Evolutionary conservation across 2,797 vertebrate species (phyloP), one percentile per base, ranked within the genome.

Genomic region (Bovichtus diacanthus): DNA sequence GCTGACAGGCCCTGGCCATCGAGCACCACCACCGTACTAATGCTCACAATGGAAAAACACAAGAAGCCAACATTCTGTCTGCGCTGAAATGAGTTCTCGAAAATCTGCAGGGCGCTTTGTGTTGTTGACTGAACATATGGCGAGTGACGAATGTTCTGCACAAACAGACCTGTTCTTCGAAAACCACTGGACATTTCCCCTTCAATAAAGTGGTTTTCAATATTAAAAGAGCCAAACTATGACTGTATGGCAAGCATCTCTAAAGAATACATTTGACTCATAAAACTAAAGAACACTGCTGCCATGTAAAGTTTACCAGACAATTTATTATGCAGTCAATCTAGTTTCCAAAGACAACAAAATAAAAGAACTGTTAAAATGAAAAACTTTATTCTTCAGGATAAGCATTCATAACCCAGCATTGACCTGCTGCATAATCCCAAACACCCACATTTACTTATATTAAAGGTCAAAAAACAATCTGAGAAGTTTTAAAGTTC

Each of bases 31-130:
- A 47, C 73, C 58, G 62, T 41, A 70, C 70, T 78, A 62, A 65
- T 68, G 58, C 59, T 83, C 60, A 81, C 76, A 78, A 78, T 66
- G 80, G 77, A 86, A 89, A 81, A 84, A 70, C 49, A 29, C n/a
- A 58, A 70, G 56, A 65, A 56, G 79, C 70, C 84, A 90, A 85
- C 69, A 80, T 74, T 70, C 67, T 84, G 75, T 83, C 72, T 76
- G 41, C 46, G 56, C 74, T 64, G 27, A 62, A 74, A 68, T 21
- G 11, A 78, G 73, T 85, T 87, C 56, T 82, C 83, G 65, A 87
- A 82, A 81, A 80, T 70, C 79, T 65, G 68, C 73, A 43, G 51
- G 73, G 60, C 0, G 53, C 66, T 80, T 60, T 73, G 68, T 82
- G 50, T 72, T 83, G 66, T 80, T 65, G 34, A 78, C 54, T 64